phyloP scores from a whole-genome alignment of 2,888 invertebrate species.

The Aporophyla lueneburgensis region DNA sequence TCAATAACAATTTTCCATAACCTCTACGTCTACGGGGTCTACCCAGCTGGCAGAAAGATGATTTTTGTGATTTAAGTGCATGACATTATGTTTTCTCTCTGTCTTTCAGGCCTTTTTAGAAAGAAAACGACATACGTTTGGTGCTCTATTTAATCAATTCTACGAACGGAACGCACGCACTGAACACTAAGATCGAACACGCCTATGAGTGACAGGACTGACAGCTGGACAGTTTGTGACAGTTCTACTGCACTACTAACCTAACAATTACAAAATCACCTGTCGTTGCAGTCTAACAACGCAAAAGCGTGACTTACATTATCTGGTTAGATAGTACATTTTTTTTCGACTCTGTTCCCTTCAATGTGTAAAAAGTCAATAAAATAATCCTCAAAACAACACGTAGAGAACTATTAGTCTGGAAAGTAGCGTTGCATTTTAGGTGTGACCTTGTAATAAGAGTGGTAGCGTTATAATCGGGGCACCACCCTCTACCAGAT shows the following conservation, averaged over 20 bases:
- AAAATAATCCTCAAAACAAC: background rate
- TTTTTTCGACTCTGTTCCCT: conserved; percentile 14
- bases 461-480: no score
- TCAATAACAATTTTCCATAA: conserved; percentile 67
- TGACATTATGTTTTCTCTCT: conserved; percentile 6
- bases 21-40: conserved; percentile 38
- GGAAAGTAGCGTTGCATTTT: no score
- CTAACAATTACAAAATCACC: background rate
- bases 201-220: conserved; percentile 34
- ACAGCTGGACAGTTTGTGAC: conserved; percentile 20
- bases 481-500: no score
- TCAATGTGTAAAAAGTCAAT: conserved; percentile 5
- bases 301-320: background rate
- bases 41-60: conserved; percentile 66
- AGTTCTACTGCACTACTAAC: background rate
- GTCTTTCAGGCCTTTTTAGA: background rate
- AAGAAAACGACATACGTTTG: background rate
- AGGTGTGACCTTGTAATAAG: no score
- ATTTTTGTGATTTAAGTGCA: background rate
- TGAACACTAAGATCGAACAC: conserved; percentile 3
- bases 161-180: background rate
- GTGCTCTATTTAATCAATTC: background rate
- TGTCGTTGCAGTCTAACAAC: no score
- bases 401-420: no score
- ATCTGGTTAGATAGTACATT: background rate